These are phyloP conservation scores for Ormyrus pomaceus DNA, from an alignment of 2,888 invertebrate genomes.

Conservation along the genomic window DNA sequence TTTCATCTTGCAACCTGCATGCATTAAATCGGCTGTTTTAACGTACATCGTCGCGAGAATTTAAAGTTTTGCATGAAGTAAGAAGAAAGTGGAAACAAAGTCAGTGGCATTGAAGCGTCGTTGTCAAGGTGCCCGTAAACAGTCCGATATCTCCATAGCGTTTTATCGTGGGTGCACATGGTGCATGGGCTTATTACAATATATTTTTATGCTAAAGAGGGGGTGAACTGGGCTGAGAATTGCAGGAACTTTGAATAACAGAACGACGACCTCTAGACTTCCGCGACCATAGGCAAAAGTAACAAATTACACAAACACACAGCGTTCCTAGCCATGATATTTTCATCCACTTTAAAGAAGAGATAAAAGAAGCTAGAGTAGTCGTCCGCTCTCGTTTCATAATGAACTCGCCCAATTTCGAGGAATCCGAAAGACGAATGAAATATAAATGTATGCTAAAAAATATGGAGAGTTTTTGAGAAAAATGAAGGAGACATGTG, in stretches of 20 bases:
- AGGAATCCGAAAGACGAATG: conserved; percentile 44
- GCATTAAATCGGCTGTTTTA: conserved; percentile 44
- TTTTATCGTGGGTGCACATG: conserved; percentile 47
- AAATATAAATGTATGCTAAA: conserved; percentile 15
- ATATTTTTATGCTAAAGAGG: conserved; percentile 53
- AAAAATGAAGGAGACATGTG: conserved; percentile 49
- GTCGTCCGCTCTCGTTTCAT: conserved; percentile 44
- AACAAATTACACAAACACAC: conserved; percentile 29
- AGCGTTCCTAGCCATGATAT: conserved; percentile 55
- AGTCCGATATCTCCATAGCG: conserved; percentile 38
- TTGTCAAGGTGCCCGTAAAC: conserved; percentile 12
- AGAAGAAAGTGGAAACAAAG: conserved; percentile 31
- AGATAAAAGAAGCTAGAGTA: conserved; percentile 38
- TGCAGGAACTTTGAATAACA: conserved; percentile 19
- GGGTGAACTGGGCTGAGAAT: conserved; percentile 39
- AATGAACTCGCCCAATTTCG: conserved; percentile 35
- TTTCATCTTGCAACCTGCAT: conserved; percentile 38
- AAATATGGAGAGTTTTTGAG: conserved; percentile 4
- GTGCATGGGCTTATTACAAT: conserved; percentile 46
- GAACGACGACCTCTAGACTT: conserved; percentile 50
- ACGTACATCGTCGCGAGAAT: conserved; percentile 25
- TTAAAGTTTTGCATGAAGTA: conserved; percentile 32
- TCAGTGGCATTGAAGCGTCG: background rate
- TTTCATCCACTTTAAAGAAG: conserved; percentile 48
- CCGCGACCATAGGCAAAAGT: conserved; percentile 34